Evolutionary conservation across 2,888 invertebrate species (phyloP), one percentile per base, ranked within the genome.

Genomic region (Venustoraphidia nigricollis): DNA sequence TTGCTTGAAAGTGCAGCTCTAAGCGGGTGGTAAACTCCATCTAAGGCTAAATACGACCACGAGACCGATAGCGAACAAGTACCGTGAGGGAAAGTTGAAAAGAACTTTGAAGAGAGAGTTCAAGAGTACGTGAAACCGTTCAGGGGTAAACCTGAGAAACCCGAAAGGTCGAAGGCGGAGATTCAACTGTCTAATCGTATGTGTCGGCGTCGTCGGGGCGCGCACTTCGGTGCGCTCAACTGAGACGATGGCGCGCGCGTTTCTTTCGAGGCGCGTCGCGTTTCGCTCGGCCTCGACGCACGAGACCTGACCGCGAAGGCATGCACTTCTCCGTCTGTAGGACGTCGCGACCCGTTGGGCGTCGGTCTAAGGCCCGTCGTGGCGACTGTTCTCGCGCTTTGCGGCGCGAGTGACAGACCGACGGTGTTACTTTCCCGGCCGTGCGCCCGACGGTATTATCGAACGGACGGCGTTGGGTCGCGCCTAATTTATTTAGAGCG

Each of bases 51-150:
- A 75, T 75, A 75, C 66, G 55, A 63, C 65, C 68, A 66, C 67
- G 70, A 73, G 71, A 70, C 73, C 73, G 73, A 77, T 76, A 76
- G 73, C 72, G 67, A 69, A 67, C 66, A 73, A 74, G 73, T n/a
- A n/a, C n/a, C n/a, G n/a, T n/a, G n/a, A n/a, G n/a, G n/a, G n/a
- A n/a, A n/a, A n/a, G n/a, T n/a, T n/a, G n/a, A n/a, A n/a, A n/a
- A n/a, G n/a, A n/a, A n/a, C n/a, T n/a, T n/a, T n/a, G n/a, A n/a
- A n/a, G 58, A 58, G 70, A 69, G 70, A 69, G 69, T 70, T 69
- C 63, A 71, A 72, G 59, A 71, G 70, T 66, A 55, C 58, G 58
- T 61, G 60, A 74, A 73, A 71, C 68, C 68, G 67, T 60, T 54
- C 55, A 59, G 59, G 53, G 58, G 59, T 58, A 62, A 62, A 54